Percentiles rank a stretch among this genome's conserved stretches.
Conservation (phyloP, 2,888 invertebrate genomes). For the Hydriomena furcata region DNA sequence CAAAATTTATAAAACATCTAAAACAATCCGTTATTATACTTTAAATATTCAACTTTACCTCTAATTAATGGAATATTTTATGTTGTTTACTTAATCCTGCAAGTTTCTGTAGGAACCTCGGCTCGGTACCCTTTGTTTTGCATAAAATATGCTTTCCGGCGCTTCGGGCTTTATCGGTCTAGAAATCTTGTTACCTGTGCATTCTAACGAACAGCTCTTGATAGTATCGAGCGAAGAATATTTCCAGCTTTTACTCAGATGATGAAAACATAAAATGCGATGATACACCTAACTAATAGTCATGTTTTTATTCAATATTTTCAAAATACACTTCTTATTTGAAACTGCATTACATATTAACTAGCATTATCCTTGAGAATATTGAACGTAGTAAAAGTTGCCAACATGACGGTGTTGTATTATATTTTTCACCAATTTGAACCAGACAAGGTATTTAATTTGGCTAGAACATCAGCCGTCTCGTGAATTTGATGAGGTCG, state of each 20-base stretch:
- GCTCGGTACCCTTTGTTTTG: constrained; percentile 35
- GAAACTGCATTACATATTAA: too few relatives aligned
- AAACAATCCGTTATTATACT: neutral
- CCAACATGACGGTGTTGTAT: neutral
- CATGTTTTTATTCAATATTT: too few relatives aligned
- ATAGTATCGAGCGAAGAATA: neutral
- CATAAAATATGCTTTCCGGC: constrained; percentile 46
- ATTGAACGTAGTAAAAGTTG: too few relatives aligned
- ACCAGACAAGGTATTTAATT: constrained; percentile 13
- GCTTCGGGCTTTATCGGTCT: constrained; percentile 32
- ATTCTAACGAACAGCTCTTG: constrained; percentile 18
- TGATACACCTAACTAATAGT: too few relatives aligned
- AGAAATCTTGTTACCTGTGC: constrained; percentile 26
- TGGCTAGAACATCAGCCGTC: constrained; percentile 26
- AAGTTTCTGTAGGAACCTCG: constrained; percentile 45
- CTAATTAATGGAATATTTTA: constrained; percentile 16
- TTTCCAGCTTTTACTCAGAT: too few relatives aligned
- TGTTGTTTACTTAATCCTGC: constrained; percentile 30
- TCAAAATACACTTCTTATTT: too few relatives aligned
- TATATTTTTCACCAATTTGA: neutral
- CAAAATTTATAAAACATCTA: neutral
- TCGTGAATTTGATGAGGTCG: constrained; percentile 30
- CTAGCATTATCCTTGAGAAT: too few relatives aligned
- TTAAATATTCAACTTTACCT: constrained; percentile 7
- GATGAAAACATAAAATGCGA: too few relatives aligned